Conservation (phyloP, 2,888 invertebrate genomes). For the Melanargia galathea region DNA sequence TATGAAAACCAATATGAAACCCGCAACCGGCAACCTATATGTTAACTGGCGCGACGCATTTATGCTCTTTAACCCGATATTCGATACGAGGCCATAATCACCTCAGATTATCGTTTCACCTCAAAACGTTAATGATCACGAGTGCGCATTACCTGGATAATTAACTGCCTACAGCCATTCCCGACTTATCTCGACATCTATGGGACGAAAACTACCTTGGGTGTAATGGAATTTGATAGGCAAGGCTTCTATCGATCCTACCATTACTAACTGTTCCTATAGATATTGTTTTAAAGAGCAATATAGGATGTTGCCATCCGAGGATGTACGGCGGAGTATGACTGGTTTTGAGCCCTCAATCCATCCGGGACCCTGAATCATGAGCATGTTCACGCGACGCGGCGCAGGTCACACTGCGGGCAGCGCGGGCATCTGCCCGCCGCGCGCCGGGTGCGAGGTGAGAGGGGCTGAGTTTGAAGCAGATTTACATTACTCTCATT, state of each 20-base stretch:
- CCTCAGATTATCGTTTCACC: constrained; percentile 27
- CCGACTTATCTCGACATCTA: constrained; percentile 18
- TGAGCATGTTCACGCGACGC: no score
- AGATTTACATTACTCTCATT: no score
- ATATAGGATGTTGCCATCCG: no score
- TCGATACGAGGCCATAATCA: constrained; percentile 23
- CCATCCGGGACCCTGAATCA: no score
- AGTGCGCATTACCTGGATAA: constrained; percentile 26
- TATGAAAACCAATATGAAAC: constrained; percentile 9
- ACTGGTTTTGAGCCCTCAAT: no score
- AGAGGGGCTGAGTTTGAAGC: no score
- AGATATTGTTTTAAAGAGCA: no score
- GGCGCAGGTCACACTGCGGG: no score
- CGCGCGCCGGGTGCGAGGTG: no score
- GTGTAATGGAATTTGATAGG: constrained; percentile 2
- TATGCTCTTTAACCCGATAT: constrained; percentile 19
- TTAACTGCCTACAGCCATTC: constrained; percentile 23
- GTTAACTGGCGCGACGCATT: constrained; percentile 16
- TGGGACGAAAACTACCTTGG: constrained; percentile 17
- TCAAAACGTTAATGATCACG: constrained; percentile 24
- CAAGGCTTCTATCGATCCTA: not conserved
- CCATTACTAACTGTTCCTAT: no score
- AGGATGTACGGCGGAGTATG: no score
- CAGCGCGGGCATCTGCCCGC: no score
- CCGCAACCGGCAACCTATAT: constrained; percentile 8